phyloP scores from a whole-genome alignment of 2,113 vertebrate species.

The Strix uralensis region DNA sequence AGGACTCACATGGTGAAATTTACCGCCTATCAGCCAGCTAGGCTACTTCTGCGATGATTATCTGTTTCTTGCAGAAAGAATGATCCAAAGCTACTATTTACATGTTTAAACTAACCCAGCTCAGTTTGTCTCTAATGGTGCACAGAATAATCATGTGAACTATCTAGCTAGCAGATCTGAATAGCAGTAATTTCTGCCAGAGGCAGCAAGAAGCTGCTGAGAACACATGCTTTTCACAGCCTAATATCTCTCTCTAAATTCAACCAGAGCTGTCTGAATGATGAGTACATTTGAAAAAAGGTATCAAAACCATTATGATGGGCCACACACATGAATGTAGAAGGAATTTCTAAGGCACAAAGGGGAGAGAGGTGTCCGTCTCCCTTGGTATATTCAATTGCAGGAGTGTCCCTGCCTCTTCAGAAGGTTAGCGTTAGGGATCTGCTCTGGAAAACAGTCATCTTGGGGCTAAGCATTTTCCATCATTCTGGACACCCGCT shows the following conservation, averaged over 20 bases:
- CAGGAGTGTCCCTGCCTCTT: not conserved
- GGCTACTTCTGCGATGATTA: not conserved
- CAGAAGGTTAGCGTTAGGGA: not conserved
- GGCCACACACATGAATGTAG: not conserved
- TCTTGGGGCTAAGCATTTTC: not conserved
- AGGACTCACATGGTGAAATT: not conserved
- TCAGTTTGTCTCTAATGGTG: not conserved
- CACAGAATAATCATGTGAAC: not conserved
- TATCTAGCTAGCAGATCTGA: not conserved
- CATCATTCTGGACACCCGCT: not conserved
- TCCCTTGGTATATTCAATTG: not conserved
- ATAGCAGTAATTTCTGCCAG: constrained; percentile 20
- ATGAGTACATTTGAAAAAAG: constrained; percentile 3
- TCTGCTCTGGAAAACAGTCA: not conserved
- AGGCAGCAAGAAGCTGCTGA: constrained; percentile 10
- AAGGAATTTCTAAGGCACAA: not conserved
- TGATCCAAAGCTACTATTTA: not conserved
- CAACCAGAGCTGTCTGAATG: not conserved
- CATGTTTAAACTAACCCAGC: not conserved
- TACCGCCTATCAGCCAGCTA: not conserved
- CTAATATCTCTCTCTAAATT: not conserved
- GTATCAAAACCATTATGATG: not conserved
- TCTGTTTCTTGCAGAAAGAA: not conserved
- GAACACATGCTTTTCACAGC: not conserved
- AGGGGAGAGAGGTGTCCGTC: not conserved